These are phyloP conservation scores for Galeopterus variegatus DNA, from an alignment of 2,113 vertebrate genomes.

Conservation along the genomic window DNA sequence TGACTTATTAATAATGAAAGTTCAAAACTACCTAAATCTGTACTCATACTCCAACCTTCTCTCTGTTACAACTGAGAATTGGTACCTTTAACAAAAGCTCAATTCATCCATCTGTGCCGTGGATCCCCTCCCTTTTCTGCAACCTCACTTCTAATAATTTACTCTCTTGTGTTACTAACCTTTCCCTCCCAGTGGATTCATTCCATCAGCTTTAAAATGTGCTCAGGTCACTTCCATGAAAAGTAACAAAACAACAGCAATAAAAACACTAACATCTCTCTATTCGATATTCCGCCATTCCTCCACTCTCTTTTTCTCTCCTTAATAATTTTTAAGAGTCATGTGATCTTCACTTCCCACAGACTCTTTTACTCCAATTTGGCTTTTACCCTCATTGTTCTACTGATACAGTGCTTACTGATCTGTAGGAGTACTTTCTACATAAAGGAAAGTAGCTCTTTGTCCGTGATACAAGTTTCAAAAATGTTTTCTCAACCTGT, in stretches of 20 bases:
- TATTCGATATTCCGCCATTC: neutral
- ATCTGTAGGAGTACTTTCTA: neutral
- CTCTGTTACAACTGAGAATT: neutral
- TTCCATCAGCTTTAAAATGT: slow-evolving; percentile 39
- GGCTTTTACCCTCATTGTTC: neutral
- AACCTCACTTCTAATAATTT: neutral
- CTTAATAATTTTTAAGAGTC: neutral
- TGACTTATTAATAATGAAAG: neutral
- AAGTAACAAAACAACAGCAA: neutral
- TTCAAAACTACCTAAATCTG: neutral
- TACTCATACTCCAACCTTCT: neutral
- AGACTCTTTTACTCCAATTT: neutral
- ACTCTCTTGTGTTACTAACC: neutral
- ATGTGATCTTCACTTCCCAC: neutral
- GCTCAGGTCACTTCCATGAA: neutral
- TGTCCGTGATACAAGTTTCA: neutral
- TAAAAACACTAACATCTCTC: neutral
- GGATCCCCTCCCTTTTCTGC: neutral
- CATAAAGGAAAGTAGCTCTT: slow-evolving; percentile 18
- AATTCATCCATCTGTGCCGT: neutral
- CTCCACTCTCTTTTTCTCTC: neutral
- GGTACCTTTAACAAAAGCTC: neutral
- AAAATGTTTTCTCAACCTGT: neutral
- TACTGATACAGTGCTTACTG: neutral
- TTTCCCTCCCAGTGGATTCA: neutral